These are phyloP conservation scores for Steatocranus sp. DNA, from an alignment of 2,797 vertebrate genomes.

Conservation along the genomic window DNA sequence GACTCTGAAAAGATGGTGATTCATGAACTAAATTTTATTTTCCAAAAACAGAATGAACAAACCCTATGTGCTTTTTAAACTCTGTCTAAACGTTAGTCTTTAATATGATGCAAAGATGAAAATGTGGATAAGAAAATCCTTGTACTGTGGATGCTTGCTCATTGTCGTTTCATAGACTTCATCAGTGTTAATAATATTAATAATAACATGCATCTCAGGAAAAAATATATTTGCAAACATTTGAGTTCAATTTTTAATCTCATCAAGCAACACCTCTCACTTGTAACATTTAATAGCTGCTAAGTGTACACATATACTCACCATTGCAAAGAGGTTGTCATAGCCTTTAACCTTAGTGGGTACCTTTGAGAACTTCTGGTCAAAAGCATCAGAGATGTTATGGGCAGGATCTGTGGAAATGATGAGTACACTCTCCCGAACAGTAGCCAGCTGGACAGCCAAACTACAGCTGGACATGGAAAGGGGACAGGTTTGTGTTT, in stretches of 20 bases:
- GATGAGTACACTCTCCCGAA: conserved; percentile 94
- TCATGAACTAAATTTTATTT: background rate
- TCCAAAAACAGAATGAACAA: background rate
- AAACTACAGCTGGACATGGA: conserved; percentile 83
- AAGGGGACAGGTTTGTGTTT: background rate
- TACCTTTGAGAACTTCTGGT: conserved; percentile 98
- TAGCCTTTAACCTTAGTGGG: conserved; percentile 96
- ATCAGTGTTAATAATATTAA: background rate
- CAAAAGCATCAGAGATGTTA: conserved; percentile 96
- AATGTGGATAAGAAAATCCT: background rate
- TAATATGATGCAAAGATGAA: background rate
- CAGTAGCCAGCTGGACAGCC: conserved; percentile 89
- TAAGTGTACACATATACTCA: conserved; percentile 55
- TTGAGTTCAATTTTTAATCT: background rate
- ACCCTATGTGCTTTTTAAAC: background rate
- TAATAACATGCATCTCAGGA: background rate
- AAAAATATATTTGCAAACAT: background rate
- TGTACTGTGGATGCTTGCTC: background rate
- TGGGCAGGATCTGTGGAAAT: conserved; percentile 97
- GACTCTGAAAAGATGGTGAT: background rate
- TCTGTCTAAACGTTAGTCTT: background rate
- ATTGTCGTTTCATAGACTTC: background rate
- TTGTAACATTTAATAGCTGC: background rate
- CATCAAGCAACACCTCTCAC: background rate
- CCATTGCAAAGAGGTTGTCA: conserved; percentile 97